Conservation (phyloP, 2,888 invertebrate genomes). For the Drosophila setosimentum region DNA sequence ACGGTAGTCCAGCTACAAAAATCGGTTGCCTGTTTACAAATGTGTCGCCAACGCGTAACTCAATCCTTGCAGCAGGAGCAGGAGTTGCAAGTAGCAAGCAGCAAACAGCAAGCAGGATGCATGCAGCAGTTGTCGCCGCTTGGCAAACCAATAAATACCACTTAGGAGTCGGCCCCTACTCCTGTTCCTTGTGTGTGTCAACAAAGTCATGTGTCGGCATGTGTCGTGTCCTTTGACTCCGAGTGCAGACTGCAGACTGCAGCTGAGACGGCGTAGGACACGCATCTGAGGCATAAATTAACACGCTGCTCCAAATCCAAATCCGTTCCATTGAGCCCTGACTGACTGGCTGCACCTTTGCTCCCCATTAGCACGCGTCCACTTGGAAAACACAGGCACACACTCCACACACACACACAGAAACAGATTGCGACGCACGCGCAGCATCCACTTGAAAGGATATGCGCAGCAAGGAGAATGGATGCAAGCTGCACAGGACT, state of each 20-base stretch:
- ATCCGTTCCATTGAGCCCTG: conserved; percentile 44
- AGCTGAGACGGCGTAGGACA: conserved; percentile 72
- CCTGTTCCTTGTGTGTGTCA: conserved; percentile 54
- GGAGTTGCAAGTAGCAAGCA: conserved; percentile 39
- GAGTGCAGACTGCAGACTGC: conserved; percentile 64
- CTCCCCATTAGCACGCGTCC: conserved; percentile 81
- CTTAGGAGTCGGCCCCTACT: conserved; percentile 53
- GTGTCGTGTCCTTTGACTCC: conserved; percentile 59
- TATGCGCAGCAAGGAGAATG: conserved; percentile 10
- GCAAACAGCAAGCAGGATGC: conserved; percentile 58
- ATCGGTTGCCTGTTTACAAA: conserved; percentile 77
- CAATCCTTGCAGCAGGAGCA: conserved; percentile 62
- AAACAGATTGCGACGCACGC: conserved; percentile 29
- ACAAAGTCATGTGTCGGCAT: conserved; percentile 20
- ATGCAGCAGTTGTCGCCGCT: conserved; percentile 76
- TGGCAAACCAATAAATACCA: conserved; percentile 79
- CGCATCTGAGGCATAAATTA: conserved; percentile 70
- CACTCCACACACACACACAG: neutral
- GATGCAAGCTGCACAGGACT: conserved; percentile 66
- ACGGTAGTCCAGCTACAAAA: conserved; percentile 66
- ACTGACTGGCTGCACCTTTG: conserved; percentile 73
- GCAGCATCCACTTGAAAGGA: conserved; percentile 53
- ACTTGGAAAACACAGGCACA: conserved; percentile 66
- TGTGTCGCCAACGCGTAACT: conserved; percentile 77
- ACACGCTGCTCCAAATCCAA: conserved; percentile 36